Evolutionary conservation across 64 coral and sea anemone species (phyloP).

Genomic region (Catalaphyllia jardinei): DNA sequence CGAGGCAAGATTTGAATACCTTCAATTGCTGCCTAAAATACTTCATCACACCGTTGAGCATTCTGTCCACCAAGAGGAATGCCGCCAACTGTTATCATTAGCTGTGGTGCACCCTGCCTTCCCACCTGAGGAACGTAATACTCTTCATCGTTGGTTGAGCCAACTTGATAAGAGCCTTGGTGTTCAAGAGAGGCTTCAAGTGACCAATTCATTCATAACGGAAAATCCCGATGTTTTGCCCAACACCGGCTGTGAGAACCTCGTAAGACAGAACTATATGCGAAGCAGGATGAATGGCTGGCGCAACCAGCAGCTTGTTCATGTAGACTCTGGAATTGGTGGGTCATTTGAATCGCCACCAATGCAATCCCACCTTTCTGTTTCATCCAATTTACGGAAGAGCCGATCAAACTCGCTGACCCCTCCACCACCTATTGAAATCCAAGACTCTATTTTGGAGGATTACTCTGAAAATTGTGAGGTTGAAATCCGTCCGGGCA

Average conservation of each 20-base stretch:
- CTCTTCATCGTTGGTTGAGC: constrained; percentile 87
- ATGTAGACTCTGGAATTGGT: constrained; percentile 86
- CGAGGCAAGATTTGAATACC: constrained; percentile 86
- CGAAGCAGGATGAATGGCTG: constrained; percentile 67
- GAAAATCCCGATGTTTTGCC: constrained; percentile 63
- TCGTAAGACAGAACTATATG: constrained; percentile 80
- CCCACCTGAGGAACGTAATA: constrained; percentile 78
- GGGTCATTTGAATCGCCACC: constrained; percentile 63
- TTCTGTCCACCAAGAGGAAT: constrained; percentile 92
- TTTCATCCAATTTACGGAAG: constrained; percentile 59
- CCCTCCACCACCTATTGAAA: constrained; percentile 71
- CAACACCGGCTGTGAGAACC: constrained; percentile 79
- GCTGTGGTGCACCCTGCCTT: constrained; percentile 98
- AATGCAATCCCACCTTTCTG: constrained; percentile 26
- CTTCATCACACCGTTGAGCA: constrained; percentile 78
- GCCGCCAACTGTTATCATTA: constrained; percentile 91
- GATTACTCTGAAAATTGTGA: constrained; percentile 67
- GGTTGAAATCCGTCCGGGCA: constrained; percentile 89
- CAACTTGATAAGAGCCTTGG: constrained; percentile 80
- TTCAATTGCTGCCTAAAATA: constrained; percentile 87
- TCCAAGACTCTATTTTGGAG: constrained; percentile 72
- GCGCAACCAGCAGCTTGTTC: constrained; percentile 84
- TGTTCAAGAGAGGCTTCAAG: constrained; percentile 73
- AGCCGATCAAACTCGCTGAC: constrained; percentile 83
- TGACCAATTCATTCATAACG: constrained; percentile 50